These are phyloP conservation scores for Drosophila melanosoma DNA, from an alignment of 2,888 invertebrate genomes.

Conservation along the genomic window DNA sequence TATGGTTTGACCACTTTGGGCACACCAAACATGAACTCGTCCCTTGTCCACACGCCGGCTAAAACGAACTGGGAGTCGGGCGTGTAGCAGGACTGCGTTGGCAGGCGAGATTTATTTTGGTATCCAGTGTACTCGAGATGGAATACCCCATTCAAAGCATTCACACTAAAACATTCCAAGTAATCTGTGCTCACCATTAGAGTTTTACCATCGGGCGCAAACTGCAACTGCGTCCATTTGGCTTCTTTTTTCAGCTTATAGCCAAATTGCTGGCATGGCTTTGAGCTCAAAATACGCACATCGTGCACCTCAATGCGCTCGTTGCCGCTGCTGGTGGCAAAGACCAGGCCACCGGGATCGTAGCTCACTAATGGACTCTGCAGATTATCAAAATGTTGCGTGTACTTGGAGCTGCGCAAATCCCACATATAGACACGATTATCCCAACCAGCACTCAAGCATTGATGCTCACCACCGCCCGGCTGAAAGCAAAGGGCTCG, in stretches of 20 bases:
- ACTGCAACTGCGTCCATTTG: conserved; percentile 60
- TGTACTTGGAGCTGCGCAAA: conserved; percentile 21
- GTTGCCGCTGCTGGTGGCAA: conserved; percentile 37
- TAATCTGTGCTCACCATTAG: conserved; percentile 52
- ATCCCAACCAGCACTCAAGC: conserved; percentile 51
- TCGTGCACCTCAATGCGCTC: conserved; percentile 47
- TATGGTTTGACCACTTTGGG: conserved; percentile 25
- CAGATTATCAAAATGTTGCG: conserved; percentile 14
- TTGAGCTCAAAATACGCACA: conserved; percentile 41
- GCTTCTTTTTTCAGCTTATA: conserved; percentile 24
- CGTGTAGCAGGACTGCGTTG: conserved; percentile 40
- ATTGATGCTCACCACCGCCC: conserved; percentile 22
- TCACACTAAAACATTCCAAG: conserved; percentile 52
- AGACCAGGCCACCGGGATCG: conserved; percentile 47
- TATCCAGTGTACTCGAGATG: conserved; percentile 30
- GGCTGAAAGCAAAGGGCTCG: conserved; percentile 40
- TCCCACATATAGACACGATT: conserved; percentile 56
- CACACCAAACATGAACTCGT: conserved; percentile 58
- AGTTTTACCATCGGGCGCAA: conserved; percentile 51
- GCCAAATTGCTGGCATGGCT: conserved; percentile 37
- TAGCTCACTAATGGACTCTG: conserved; percentile 38
- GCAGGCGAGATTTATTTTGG: conserved; percentile 27
- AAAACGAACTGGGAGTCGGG: conserved; percentile 60
- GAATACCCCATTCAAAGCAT: conserved; percentile 42
- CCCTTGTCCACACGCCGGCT: conserved; percentile 53